These are phyloP conservation scores for Selene dorsalis DNA, from an alignment of 2,797 vertebrate species.

Conservation along the genomic window DNA sequence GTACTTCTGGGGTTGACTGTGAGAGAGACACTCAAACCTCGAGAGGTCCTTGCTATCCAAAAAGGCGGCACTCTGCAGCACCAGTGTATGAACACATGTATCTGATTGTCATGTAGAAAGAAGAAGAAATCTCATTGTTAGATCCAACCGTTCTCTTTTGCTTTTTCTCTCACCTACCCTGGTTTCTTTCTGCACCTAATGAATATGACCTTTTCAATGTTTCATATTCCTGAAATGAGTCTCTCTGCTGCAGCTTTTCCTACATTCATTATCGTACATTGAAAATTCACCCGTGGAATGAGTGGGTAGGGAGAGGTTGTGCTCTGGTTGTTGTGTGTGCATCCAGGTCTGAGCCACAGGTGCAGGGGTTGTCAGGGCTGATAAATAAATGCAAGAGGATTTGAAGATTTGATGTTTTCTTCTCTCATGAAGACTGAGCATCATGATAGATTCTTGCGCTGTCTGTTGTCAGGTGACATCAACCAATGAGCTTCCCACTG, in stretches of 20 bases:
- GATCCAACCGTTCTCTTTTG: conserved; percentile 14
- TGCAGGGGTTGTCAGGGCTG: conserved; percentile 43
- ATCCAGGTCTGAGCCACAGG: conserved; percentile 54
- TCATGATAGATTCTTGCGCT: conserved; percentile 6
- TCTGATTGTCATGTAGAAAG: conserved; percentile 29
- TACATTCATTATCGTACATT: conserved; percentile 43
- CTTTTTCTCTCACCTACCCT: not conserved
- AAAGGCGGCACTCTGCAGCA: conserved; percentile 15
- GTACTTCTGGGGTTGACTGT: conserved; percentile 14
- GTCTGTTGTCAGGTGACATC: conserved; percentile 24
- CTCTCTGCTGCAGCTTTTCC: conserved; percentile 26
- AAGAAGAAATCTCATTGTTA: conserved; percentile 20
- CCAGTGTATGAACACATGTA: conserved; percentile 24
- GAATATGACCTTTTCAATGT: conserved; percentile 61
- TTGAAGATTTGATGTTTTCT: conserved; percentile 26
- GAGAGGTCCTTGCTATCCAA: conserved; percentile 26
- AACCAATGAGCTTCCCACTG: conserved; percentile 1
- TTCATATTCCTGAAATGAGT: conserved; percentile 35
- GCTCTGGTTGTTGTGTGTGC: not conserved
- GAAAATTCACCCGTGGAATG: conserved; percentile 7
- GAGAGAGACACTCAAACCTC: conserved; percentile 10
- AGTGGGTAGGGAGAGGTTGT: not conserved
- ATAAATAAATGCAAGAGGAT: conserved; percentile 47
- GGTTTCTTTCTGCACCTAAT: conserved; percentile 30
- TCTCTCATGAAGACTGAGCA: conserved; percentile 49